These are phyloP conservation scores for Helobdella robusta DNA, from an alignment of 2,888 invertebrate species.

Conservation along the genomic window DNA sequence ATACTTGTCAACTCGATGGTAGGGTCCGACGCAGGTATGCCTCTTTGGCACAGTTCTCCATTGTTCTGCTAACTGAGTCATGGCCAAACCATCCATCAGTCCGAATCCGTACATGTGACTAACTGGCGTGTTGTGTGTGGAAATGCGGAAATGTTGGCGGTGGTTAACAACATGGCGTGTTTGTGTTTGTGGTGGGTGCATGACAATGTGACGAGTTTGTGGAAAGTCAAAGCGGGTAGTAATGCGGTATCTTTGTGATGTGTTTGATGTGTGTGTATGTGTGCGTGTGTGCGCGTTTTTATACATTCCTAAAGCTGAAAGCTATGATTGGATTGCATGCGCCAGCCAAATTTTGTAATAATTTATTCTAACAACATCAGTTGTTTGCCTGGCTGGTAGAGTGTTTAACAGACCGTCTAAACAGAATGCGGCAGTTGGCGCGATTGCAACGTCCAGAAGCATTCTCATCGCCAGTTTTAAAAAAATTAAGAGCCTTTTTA, in stretches of 20 bases:
- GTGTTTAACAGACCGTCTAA: too few relatives aligned
- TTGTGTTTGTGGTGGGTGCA: conserved; percentile 8
- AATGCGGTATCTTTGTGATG: neutral
- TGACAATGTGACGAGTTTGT: neutral
- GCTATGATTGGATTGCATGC: neutral
- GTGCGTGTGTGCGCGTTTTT: neutral
- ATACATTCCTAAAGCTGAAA: neutral
- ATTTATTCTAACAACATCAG: too few relatives aligned
- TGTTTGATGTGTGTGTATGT: neutral
- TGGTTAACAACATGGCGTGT: neutral
- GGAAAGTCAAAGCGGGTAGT: neutral
- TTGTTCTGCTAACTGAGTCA: conserved; percentile 74
- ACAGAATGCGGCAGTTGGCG: too few relatives aligned
- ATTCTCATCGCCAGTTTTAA: too few relatives aligned
- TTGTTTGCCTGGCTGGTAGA: too few relatives aligned
- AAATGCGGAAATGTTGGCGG: neutral
- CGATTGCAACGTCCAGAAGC: too few relatives aligned
- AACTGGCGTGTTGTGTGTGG: conserved; percentile 53
- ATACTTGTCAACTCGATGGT: conserved; percentile 19
- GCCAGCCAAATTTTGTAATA: too few relatives aligned
- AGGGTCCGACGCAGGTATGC: conserved; percentile 51
- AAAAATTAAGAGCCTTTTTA: too few relatives aligned
- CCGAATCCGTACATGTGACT: conserved; percentile 97
- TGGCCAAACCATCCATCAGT: conserved; percentile 84
- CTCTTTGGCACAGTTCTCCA: conserved; percentile 87